phyloP scores from a whole-genome alignment of 2,797 vertebrate genomes.

The Propithecus perrieri region DNA sequence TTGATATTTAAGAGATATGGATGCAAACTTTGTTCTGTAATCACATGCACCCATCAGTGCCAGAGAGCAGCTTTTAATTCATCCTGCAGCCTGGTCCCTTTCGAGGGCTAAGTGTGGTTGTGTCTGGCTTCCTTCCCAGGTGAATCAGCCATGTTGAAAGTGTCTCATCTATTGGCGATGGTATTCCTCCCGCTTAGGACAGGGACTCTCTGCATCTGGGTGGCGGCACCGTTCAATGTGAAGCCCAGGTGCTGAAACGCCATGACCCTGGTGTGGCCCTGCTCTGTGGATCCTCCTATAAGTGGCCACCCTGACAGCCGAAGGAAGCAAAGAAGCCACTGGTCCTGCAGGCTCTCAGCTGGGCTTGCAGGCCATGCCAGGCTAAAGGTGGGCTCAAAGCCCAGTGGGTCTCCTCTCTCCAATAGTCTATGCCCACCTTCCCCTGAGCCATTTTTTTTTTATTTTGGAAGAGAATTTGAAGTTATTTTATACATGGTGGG shows the following conservation, averaged over 20 bases:
- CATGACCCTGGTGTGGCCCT: too few species aligned
- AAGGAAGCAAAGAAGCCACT: rapidly evolving
- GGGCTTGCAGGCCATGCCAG: background rate
- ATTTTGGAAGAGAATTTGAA: background rate
- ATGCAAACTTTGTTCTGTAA: background rate
- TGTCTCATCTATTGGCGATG: background rate
- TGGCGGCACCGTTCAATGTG: rapidly evolving
- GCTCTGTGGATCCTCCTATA: background rate
- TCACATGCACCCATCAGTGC: background rate
- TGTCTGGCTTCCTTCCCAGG: too few species aligned
- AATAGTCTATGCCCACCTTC: background rate
- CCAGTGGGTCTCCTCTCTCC: background rate
- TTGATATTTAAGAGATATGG: background rate
- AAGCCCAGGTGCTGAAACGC: background rate
- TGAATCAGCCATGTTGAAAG: background rate
- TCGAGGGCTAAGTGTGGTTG: background rate
- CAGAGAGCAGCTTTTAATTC: too few species aligned
- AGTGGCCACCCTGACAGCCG: background rate
- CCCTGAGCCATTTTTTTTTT: too few species aligned
- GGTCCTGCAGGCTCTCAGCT: background rate
- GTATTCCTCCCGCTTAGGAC: rapidly evolving
- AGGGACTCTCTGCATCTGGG: background rate
- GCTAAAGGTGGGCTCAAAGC: background rate
- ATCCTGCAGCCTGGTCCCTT: too few species aligned
- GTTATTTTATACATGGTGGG: background rate